Evolutionary conservation across 2,113 vertebrate genomes (phyloP), one percentile per base, ranked within the genome.

Genomic region (Tenebrosternarchus preto): DNA sequence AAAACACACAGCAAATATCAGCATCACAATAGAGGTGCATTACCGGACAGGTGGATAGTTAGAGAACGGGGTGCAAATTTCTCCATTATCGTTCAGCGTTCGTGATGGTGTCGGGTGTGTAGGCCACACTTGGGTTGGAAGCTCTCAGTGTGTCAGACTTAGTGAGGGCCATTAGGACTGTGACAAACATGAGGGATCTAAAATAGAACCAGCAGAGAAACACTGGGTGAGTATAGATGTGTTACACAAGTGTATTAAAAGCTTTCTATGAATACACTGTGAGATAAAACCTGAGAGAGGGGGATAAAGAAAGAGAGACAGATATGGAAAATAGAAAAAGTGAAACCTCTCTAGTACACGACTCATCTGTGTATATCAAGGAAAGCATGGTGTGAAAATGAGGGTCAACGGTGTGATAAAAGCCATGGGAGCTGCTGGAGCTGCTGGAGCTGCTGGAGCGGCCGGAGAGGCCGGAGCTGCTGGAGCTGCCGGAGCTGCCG

Each of bases 151-250:
- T 80, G 36, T 66, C 60, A 56, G 71, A 46, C 79, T 27, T 74
- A n/a, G 63, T 71, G 6, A 74, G 53, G 46, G 53, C 78, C 79
- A 80, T 80, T 80, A 80, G 79, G 71, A 50, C 63, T 16, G 61
- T 80, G 79, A 80, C 61, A 67, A 80, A 75, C 71, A 80, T 36
- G 36, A 20, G 60, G 57, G 12, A 22, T 74, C 27, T 36, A 68
- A 80, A 75, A 80, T 80, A 80, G 71, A 80, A 74, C 43, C 79
- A 68, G 46, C 59, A 73, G 73, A 56, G 12, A n/a, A 24, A 80
- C 20, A 33, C 46, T 56, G 66, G 31, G 50, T 46, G 71, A 24
- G 46, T 55, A 69, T 24, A 36, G 11, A 39, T 50, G 39, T 50
- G 64, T 67, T 56, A 57, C 5, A 43, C 53, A 25, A 19, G 46